These are phyloP conservation scores for Prunella fulvescens DNA, from an alignment of 2,113 vertebrate species.

Conservation along the genomic window DNA sequence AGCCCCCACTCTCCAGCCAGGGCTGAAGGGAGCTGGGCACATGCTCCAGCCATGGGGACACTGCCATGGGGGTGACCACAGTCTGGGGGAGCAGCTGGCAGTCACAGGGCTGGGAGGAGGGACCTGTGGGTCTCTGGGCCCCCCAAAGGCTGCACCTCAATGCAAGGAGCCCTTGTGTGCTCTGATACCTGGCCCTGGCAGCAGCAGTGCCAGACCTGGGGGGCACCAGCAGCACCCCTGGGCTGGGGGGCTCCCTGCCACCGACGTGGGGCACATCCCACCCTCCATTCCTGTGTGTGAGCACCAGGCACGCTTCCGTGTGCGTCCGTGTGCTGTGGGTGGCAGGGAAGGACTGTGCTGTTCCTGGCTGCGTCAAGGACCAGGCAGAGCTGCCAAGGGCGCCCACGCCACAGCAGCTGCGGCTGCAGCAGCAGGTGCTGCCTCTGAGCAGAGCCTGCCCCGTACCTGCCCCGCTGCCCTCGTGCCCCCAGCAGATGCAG, in stretches of 20 bases:
- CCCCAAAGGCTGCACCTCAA: neutral
- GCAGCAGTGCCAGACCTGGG: neutral
- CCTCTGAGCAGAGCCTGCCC: neutral
- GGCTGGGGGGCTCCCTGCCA: neutral
- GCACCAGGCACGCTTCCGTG: accelerated
- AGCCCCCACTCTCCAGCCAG: accelerated
- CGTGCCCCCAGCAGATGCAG: neutral
- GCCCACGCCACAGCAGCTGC: neutral
- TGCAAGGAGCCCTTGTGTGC: neutral
- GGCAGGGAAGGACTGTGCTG: neutral
- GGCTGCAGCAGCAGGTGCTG: neutral
- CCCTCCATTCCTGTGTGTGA: neutral
- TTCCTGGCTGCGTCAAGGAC: conserved; percentile 24
- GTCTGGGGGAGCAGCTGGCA: neutral
- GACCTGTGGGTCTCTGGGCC: neutral
- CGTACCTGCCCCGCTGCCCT: accelerated
- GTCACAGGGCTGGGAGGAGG: neutral
- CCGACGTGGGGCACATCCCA: accelerated
- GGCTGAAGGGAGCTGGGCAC: neutral
- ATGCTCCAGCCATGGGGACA: neutral
- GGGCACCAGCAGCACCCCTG: neutral
- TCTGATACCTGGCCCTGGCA: neutral
- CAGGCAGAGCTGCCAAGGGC: conserved; percentile 42
- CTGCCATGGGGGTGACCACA: neutral
- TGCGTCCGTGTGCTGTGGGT: neutral